Conservation (phyloP, 2,113 vertebrate species). For the Vidua macroura region DNA sequence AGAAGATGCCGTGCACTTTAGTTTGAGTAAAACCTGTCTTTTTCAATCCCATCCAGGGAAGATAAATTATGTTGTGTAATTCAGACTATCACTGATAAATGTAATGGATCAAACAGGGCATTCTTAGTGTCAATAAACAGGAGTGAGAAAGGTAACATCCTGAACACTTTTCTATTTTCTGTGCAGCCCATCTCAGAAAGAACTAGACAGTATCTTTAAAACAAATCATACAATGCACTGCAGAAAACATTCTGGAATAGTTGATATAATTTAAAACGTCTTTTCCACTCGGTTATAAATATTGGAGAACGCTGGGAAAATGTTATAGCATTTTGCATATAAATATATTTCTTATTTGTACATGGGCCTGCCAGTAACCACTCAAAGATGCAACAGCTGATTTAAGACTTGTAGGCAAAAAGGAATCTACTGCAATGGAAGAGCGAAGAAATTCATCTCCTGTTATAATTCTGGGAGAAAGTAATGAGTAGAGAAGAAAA, state of each 20-base stretch:
- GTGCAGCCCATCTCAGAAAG: slow-evolving; percentile 38
- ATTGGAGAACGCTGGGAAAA: background rate
- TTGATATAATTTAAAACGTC: background rate
- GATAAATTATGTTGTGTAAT: slow-evolving; percentile 51
- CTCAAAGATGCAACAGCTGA: background rate
- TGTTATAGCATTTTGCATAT: background rate
- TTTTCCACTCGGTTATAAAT: background rate
- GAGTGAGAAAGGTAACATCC: slow-evolving; percentile 19
- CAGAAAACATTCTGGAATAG: background rate
- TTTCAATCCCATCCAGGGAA: slow-evolving; percentile 49
- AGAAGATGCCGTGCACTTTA: background rate
- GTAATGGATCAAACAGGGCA: slow-evolving; percentile 62
- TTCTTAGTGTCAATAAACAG: slow-evolving; percentile 43
- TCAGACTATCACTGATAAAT: slow-evolving; percentile 70
- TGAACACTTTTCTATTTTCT: slow-evolving; percentile 25
- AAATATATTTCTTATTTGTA: background rate
- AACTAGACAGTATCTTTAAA: slow-evolving; percentile 18
- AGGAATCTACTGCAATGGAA: background rate
- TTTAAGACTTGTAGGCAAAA: background rate
- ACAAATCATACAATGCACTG: background rate
- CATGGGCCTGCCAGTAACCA: background rate
- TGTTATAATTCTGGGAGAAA: background rate
- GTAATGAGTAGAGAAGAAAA: background rate
- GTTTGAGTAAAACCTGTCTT: slow-evolving; percentile 31
- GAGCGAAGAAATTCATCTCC: background rate